Base-by-base conservation (phyloP, 2,113 vertebrate genomes). In the Scomber scombrus region DNA sequence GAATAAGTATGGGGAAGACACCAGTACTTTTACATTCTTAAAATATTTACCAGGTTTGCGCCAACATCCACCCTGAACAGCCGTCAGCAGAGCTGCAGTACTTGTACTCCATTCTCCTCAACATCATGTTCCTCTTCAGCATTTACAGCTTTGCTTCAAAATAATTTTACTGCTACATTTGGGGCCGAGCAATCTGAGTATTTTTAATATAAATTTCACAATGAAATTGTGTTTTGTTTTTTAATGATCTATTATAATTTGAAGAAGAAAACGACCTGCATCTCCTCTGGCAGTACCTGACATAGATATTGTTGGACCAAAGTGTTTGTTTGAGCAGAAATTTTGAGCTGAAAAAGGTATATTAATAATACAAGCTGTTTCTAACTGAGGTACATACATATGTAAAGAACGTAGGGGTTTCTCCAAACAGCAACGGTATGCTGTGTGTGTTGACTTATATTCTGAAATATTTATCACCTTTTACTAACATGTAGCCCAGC, bases 1-100 rank as follows among this genome's bases (percentile, higher is more conserved):
- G 63, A 85, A 65, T 80, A 73, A 81, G 80, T 84, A 64, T 50
- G n/a, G 56, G 65, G 71, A 81, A 73, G 57, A 80, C 72, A 64
- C 71, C 58, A 63, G 67, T 86, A 81, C 81, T 87, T 85, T 84
- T 73, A 78, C 46, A n/a, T 55, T 83, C 49, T 68, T 93, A 21
- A 92, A 92, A 90, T 90, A 92, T 91, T 88, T 78, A 90, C 19
- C 55, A 91, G 85, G 74, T 83, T 88, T 90, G 81, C 11, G 3
- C 70, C 76, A 64, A 70, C 71, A 81, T 81, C 58, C 73, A 60
- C 72, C 75, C 85, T 3, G 76, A 90, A 56, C 79, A 78, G 61
- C 31, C 47, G 11, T 74, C 77, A 80, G 70, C 71, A 79, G 71
- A 80, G 61, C 58, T 19, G n/a, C 63, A 76, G 58, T 26, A 23